Percentiles rank a stretch among this genome's conserved stretches.
Conservation (phyloP, 1,140 invertebrate genomes). For the Holotrichia oblita region DNA sequence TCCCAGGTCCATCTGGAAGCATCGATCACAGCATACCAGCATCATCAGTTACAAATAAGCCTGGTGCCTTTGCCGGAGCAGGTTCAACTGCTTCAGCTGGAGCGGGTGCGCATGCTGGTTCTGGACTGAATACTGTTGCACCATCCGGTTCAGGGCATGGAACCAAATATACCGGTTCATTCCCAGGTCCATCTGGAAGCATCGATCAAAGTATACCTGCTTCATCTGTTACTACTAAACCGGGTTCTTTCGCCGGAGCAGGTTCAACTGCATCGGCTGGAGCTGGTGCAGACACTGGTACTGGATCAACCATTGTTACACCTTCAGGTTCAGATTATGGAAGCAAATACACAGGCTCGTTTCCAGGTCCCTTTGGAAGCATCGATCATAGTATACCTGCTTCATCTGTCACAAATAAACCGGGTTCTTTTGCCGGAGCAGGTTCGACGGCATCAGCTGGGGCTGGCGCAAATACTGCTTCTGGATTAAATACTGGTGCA, state of each 20-base stretch:
- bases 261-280: background rate
- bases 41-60: background rate
- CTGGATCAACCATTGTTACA: background rate
- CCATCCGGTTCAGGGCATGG: background rate
- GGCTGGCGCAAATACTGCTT: background rate
- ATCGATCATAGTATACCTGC: conserved; percentile 42
- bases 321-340: conserved; percentile 7
- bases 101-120: background rate
- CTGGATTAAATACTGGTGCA: no score
- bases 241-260: background rate
- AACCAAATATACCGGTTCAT: conserved; percentile 32
- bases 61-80: background rate
- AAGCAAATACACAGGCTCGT: conserved; percentile 32
- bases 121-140: background rate
- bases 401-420: conserved; percentile 3
- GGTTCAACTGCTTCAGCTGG: background rate
- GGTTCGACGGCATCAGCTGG: background rate
- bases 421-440: background rate
- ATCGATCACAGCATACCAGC: conserved; percentile 42
- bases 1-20: conserved; percentile 42
- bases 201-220: conserved; percentile 41
- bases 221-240: background rate
- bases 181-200: conserved; percentile 43
- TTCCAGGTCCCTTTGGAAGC: conserved; percentile 43
- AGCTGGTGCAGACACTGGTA: background rate